phyloP scores from a whole-genome alignment of 2,888 invertebrate species.

The Apamea sordens region DNA sequence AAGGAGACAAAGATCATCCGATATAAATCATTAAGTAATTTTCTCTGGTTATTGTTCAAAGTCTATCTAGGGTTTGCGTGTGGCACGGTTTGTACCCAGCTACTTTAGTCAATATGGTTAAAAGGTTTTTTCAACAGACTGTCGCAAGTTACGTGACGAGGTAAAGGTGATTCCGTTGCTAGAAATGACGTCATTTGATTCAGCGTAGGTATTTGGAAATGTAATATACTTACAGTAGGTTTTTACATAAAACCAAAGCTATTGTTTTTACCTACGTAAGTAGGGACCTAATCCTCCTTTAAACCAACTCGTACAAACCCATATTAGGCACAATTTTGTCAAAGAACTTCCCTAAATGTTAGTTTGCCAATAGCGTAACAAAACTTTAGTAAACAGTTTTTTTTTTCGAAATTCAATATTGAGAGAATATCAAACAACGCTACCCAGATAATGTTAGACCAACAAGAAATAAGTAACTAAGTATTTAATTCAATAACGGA shows the following conservation, averaged over 20 bases:
- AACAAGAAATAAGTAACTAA: background rate
- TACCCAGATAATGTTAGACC: background rate
- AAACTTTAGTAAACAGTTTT: background rate
- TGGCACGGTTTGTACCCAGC: constrained; percentile 18
- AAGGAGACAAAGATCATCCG: constrained; percentile 21
- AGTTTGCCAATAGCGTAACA: background rate
- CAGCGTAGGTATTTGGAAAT: constrained; percentile 4
- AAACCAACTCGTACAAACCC: background rate
- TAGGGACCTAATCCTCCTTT: background rate
- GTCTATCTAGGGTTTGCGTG: constrained; percentile 36
- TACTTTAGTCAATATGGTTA: constrained; percentile 24
- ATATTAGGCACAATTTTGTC: background rate
- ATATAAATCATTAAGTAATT: constrained; percentile 18
- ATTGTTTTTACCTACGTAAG: background rate
- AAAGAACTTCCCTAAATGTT: background rate
- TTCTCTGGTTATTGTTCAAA: constrained; percentile 27
- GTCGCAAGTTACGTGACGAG: constrained; percentile 20
- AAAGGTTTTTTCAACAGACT: constrained; percentile 21
- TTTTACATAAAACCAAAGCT: background rate
- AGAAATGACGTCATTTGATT: constrained; percentile 38
- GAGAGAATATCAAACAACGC: background rate
- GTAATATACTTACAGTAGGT: background rate
- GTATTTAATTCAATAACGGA: background rate
- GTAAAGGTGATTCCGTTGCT: constrained; percentile 23
- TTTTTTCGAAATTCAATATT: background rate